These are phyloP conservation scores for Zaprionus tsacasi DNA, from an alignment of 1,140 invertebrate species.

Conservation along the genomic window DNA sequence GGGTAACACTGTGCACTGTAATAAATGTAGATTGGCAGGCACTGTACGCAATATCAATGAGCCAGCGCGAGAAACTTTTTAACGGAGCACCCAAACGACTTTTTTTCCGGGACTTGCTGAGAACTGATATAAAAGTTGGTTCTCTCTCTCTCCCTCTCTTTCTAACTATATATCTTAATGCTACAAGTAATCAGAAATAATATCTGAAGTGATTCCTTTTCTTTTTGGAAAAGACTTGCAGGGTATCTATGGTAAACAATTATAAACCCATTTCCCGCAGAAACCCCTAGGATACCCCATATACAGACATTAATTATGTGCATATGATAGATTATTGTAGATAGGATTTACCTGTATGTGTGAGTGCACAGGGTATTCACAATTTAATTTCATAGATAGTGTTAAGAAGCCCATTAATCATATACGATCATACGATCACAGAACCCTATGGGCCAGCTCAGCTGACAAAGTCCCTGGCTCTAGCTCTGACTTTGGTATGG, in stretches of 20 bases:
- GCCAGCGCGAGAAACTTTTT: conserved; percentile 1
- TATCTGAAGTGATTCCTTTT: no score
- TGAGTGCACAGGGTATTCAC: conserved; percentile 22
- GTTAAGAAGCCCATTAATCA: conserved; percentile 65
- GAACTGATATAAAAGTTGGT: not conserved
- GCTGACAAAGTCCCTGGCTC: conserved; percentile 28
- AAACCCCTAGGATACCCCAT: not conserved
- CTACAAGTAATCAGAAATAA: no score
- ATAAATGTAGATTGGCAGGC: conserved; percentile 31
- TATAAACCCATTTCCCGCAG: not conserved
- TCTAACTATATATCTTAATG: no score
- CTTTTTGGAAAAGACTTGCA: not conserved
- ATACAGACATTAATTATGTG: not conserved
- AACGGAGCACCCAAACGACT: not conserved
- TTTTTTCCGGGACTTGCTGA: not conserved
- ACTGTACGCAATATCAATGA: conserved; percentile 52
- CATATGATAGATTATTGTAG: not conserved
- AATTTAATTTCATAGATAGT: conserved; percentile 39
- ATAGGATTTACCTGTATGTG: conserved; percentile 8
- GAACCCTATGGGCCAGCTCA: conserved; percentile 41
- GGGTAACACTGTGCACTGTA: conserved; percentile 43
- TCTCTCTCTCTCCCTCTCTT: no score
- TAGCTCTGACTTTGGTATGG: not conserved
- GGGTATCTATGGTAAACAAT: not conserved
- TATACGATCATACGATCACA: not conserved